phyloP scores from a whole-genome alignment of 2,888 invertebrate species.

The Xestia xanthographa region DNA sequence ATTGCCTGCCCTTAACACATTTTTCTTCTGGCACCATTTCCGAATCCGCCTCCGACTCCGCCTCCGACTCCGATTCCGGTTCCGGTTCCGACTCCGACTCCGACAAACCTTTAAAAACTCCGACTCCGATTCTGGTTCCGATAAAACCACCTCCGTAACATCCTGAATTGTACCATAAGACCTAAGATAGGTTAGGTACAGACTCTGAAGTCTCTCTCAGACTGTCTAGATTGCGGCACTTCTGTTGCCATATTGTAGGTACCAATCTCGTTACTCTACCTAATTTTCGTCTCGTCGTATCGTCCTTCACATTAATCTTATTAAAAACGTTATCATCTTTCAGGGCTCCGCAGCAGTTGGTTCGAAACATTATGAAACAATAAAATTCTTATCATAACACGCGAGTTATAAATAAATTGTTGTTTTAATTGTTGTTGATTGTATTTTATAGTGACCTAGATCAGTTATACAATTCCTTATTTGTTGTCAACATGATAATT shows the following conservation, averaged over 20 bases:
- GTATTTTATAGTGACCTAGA: slow-evolving; percentile 13
- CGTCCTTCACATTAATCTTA: slow-evolving; percentile 16
- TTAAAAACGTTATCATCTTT: neutral
- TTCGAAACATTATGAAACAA: neutral
- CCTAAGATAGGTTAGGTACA: neutral
- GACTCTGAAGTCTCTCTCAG: neutral
- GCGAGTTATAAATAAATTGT: neutral
- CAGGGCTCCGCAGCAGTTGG: neutral
- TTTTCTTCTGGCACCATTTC: no score
- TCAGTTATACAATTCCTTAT: neutral
- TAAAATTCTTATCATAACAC: neutral
- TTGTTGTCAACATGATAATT: neutral
- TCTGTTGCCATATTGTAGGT: neutral
- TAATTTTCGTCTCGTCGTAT: slow-evolving; percentile 3
- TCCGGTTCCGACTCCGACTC: no score
- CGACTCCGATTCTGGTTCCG: no score
- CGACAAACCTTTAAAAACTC: no score
- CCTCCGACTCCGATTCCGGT: no score
- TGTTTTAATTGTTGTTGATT: no score
- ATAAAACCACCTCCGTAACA: no score
- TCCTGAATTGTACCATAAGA: slow-evolving; percentile 22
- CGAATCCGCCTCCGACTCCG: no score
- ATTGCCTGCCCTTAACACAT: no score
- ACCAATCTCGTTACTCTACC: slow-evolving; percentile 1
- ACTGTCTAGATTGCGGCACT: neutral